Evolutionary conservation across 2,888 invertebrate species (phyloP).

Genomic region (Apamea anceps): DNA sequence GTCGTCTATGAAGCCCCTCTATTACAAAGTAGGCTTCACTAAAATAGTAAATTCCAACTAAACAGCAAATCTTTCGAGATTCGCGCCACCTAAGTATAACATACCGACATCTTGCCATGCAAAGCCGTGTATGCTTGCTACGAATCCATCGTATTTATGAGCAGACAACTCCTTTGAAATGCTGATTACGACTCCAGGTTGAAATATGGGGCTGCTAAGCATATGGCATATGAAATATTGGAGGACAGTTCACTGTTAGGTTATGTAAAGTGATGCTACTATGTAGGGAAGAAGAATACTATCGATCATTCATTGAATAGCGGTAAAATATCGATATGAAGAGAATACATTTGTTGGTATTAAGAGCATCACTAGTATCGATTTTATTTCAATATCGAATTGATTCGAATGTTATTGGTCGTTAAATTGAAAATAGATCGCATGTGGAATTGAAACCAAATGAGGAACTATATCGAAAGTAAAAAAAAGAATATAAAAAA

Average conservation of each 20-base stretch:
- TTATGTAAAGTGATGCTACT: conserved; percentile 52
- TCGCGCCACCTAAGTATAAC: conserved; percentile 73
- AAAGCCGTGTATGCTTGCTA: conserved; percentile 73
- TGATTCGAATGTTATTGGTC: background rate
- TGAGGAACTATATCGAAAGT: background rate
- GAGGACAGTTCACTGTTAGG: conserved; percentile 45
- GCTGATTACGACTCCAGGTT: conserved; percentile 71
- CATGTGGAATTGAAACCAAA: background rate
- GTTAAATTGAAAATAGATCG: conserved; percentile 8
- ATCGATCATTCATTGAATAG: conserved; percentile 39
- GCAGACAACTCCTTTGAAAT: conserved; percentile 76
- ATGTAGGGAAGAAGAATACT: conserved; percentile 40
- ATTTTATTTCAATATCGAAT: background rate
- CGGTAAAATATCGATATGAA: conserved; percentile 38
- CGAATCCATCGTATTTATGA: conserved; percentile 83
- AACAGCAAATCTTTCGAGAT: conserved; percentile 58
- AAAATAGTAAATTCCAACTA: background rate
- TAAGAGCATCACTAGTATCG: conserved; percentile 13
- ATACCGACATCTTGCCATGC: conserved; percentile 73
- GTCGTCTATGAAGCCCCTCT: background rate
- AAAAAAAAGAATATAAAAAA: too few species aligned
- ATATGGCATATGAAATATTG: conserved; percentile 67
- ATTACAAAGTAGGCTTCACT: background rate
- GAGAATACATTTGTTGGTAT: background rate
- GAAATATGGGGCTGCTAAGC: conserved; percentile 67